These are phyloP conservation scores for Mystacides longicornis DNA, from an alignment of 2,888 invertebrate genomes.

Conservation along the genomic window DNA sequence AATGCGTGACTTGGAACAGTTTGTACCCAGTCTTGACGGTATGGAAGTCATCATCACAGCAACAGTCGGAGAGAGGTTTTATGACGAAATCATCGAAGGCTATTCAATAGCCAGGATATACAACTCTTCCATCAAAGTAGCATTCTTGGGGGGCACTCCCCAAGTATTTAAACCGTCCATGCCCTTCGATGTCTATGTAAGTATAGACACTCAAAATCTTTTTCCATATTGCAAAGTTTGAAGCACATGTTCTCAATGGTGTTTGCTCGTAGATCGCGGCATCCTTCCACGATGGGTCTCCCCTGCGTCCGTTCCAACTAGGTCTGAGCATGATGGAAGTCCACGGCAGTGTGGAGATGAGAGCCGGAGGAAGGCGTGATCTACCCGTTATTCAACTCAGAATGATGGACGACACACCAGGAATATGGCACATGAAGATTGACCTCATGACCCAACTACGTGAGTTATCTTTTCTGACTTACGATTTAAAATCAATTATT, in stretches of 20 bases:
- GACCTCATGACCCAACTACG: conserved; percentile 60
- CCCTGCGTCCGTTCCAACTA: conserved; percentile 58
- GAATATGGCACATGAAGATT: conserved; percentile 76
- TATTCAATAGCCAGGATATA: conserved; percentile 81
- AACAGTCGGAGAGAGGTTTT: conserved; percentile 79
- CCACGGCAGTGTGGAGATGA: conserved; percentile 53
- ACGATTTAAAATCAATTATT: too few relatives aligned
- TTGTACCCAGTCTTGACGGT: conserved; percentile 61
- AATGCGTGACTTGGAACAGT: conserved; percentile 65
- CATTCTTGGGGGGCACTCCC: conserved; percentile 82
- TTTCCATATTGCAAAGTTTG: too few relatives aligned
- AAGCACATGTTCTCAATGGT: too few relatives aligned
- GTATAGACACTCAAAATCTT: too few relatives aligned
- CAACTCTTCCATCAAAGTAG: conserved; percentile 75
- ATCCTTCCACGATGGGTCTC: conserved; percentile 86
- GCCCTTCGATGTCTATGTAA: conserved; percentile 80
- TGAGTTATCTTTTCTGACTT: too few relatives aligned
- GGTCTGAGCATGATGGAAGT: conserved; percentile 60
- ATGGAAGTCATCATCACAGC: conserved; percentile 80
- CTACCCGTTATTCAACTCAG: conserved; percentile 54
- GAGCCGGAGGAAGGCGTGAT: conserved; percentile 56
- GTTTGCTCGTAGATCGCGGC: conserved; percentile 68
- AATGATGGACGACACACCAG: conserved; percentile 59
- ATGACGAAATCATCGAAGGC: conserved; percentile 78
- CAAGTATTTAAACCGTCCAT: conserved; percentile 94